phyloP scores from a whole-genome alignment of 2,888 invertebrate genomes.

The Malachius bipustulatus region DNA sequence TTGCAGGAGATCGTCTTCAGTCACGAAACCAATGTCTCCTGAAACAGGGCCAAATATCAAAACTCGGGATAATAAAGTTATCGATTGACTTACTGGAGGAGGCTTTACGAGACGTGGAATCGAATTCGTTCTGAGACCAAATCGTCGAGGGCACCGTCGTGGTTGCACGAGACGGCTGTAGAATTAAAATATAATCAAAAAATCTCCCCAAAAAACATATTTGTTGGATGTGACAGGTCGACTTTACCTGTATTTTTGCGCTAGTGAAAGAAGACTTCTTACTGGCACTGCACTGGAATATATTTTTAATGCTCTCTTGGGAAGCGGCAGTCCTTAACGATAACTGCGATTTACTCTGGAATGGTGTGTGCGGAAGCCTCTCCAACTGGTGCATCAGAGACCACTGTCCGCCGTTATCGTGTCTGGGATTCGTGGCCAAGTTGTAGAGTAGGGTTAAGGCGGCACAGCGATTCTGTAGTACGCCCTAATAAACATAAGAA shows the following conservation, averaged over 20 bases:
- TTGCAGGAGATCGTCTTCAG: slow-evolving; percentile 44
- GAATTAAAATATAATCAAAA: too few relatives aligned
- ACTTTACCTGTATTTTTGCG: slow-evolving; percentile 18
- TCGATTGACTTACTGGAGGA: slow-evolving; percentile 17
- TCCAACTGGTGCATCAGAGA: slow-evolving; percentile 24
- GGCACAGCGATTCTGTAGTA: slow-evolving; percentile 28
- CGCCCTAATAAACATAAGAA: slow-evolving; percentile 23
- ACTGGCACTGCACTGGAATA: slow-evolving; percentile 20
- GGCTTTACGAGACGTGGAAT: slow-evolving; percentile 22
- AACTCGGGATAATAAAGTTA: slow-evolving; percentile 4
- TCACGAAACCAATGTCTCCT: slow-evolving; percentile 17
- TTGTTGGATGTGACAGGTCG: too few relatives aligned
- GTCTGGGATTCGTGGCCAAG: slow-evolving; percentile 19
- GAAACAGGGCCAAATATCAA: background rate
- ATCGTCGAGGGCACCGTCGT: slow-evolving; percentile 25
- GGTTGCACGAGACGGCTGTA: slow-evolving; percentile 19
- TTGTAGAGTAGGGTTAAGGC: slow-evolving; percentile 28
- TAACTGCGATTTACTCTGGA: slow-evolving; percentile 19
- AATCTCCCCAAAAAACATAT: too few relatives aligned
- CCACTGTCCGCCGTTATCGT: slow-evolving; percentile 18
- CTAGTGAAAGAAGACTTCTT: slow-evolving; percentile 12
- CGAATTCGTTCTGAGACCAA: slow-evolving; percentile 28
- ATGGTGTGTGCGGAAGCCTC: slow-evolving; percentile 17
- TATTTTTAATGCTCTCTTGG: slow-evolving; percentile 26
- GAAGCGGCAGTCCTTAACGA: slow-evolving; percentile 23